Evolutionary conservation across 1,140 invertebrate species (phyloP).

Genomic region (Bombus cullumanus): DNA sequence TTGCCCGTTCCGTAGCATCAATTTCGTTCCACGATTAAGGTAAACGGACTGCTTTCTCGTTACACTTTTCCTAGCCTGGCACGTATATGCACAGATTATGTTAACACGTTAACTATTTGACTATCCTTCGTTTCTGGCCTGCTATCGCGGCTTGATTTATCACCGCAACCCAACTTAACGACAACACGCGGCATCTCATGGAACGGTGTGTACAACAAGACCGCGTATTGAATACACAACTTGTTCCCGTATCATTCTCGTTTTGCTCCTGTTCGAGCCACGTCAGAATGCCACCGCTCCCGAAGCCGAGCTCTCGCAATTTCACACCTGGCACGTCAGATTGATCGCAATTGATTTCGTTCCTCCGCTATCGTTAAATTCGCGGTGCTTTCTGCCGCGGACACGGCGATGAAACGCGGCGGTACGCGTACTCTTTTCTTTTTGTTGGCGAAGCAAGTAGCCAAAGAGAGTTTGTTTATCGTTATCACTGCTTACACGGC

Average conservation of each 20-base stretch:
- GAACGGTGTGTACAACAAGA: slow-evolving; percentile 6
- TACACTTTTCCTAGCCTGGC: background rate
- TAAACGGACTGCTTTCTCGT: background rate
- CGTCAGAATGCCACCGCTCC: background rate
- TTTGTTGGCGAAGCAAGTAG: too few relatives aligned
- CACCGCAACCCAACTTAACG: background rate
- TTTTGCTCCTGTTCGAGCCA: background rate
- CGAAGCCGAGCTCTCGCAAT: background rate
- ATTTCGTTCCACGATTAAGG: background rate
- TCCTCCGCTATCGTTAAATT: background rate
- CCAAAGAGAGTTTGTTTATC: slow-evolving; percentile 14
- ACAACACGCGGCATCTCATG: background rate
- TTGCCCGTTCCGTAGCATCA: background rate
- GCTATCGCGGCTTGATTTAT: slow-evolving; percentile 29
- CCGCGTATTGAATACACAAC: slow-evolving; percentile 15
- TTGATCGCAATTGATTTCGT: slow-evolving; percentile 19
- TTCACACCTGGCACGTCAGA: background rate
- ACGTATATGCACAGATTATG: background rate
- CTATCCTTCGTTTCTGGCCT: background rate
- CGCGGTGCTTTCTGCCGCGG: background rate
- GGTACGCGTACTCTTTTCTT: background rate
- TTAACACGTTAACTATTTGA: slow-evolving; percentile 20
- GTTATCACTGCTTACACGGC: background rate
- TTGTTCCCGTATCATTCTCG: background rate
- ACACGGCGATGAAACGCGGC: background rate